phyloP scores from a whole-genome alignment of 2,113 vertebrate genomes.

The Sinocyclocheilus maitianheensis region DNA sequence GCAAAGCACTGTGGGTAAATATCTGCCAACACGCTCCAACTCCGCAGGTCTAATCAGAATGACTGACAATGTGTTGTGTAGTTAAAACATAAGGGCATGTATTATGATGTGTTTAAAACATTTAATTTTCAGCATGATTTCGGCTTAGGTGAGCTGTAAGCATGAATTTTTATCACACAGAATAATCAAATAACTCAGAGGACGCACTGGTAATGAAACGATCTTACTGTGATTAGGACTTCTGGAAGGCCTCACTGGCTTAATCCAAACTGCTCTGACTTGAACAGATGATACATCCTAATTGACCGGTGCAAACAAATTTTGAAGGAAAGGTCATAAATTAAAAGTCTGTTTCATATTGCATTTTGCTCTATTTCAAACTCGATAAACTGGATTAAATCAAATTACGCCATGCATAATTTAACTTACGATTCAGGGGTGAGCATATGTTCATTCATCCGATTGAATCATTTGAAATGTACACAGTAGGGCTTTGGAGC shows the following conservation, averaged over 20 bases:
- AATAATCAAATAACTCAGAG: constrained; percentile 14
- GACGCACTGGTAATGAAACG: constrained; percentile 2
- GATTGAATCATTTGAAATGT: constrained; percentile 77
- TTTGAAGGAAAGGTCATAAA: constrained; percentile 53
- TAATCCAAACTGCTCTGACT: constrained; percentile 42
- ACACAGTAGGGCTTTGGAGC: constrained; percentile 69
- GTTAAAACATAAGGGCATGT: neutral
- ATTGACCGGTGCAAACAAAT: constrained; percentile 46
- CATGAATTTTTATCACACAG: neutral
- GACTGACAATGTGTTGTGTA: constrained; percentile 20
- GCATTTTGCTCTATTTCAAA: constrained; percentile 59
- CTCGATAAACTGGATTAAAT: constrained; percentile 64
- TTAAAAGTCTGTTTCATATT: constrained; percentile 63
- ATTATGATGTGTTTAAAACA: neutral
- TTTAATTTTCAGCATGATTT: constrained; percentile 6
- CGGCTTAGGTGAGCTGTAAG: neutral
- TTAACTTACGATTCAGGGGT: constrained; percentile 73
- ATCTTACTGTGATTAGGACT: constrained; percentile 26
- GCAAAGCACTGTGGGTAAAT: constrained; percentile 58
- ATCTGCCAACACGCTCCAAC: constrained; percentile 36
- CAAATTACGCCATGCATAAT: constrained; percentile 75
- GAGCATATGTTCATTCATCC: constrained; percentile 80
- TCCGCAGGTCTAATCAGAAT: constrained; percentile 23
- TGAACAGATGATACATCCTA: constrained; percentile 47
- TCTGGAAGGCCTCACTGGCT: constrained; percentile 37